Percentiles rank a stretch among this genome's conserved stretches.
Conservation (phyloP, 2,888 invertebrate genomes). For the Anthophora plumipes region DNA sequence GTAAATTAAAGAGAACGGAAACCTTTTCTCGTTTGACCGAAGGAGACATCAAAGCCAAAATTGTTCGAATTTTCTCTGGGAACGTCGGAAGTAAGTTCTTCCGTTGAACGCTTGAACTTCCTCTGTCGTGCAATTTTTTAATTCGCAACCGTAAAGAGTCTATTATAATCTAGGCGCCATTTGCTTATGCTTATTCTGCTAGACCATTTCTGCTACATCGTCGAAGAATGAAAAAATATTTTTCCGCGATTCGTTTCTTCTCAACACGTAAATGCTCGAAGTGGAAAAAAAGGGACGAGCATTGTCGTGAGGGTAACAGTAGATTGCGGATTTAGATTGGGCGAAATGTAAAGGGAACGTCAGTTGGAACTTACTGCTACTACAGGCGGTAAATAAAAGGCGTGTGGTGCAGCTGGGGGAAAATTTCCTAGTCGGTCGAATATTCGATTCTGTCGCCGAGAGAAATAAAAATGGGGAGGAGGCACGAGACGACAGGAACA, state of each 20-base stretch:
- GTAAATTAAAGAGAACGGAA: conserved; percentile 59
- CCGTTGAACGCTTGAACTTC: neutral
- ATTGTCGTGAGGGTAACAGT: neutral
- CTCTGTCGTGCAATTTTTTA: neutral
- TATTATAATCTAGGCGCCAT: no score
- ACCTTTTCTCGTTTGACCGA: conserved; percentile 48
- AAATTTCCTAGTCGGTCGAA: conserved; percentile 25
- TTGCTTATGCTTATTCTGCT: no score
- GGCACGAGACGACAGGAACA: conserved; percentile 2
- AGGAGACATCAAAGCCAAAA: conserved; percentile 52
- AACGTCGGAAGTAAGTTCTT: conserved; percentile 16
- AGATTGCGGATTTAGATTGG: conserved; percentile 26
- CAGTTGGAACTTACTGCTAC: conserved; percentile 27
- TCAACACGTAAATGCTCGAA: no score
- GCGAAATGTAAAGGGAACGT: neutral
- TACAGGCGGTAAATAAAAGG: conserved; percentile 36
- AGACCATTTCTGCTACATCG: neutral
- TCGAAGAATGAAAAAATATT: neutral
- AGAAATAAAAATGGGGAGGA: neutral
- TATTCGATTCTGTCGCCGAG: conserved; percentile 23
- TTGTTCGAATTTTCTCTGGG: conserved; percentile 37
- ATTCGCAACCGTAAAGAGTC: no score
- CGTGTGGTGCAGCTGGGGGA: neutral
- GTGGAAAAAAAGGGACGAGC: no score
- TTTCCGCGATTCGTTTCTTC: neutral